Percentiles rank a stretch among this genome's conserved stretches.
These are phyloP conservation scores for Agelas oroides DNA, from an alignment of 37 sponge, comb jelly and placozoan genomes.

Conservation along the genomic window DNA sequence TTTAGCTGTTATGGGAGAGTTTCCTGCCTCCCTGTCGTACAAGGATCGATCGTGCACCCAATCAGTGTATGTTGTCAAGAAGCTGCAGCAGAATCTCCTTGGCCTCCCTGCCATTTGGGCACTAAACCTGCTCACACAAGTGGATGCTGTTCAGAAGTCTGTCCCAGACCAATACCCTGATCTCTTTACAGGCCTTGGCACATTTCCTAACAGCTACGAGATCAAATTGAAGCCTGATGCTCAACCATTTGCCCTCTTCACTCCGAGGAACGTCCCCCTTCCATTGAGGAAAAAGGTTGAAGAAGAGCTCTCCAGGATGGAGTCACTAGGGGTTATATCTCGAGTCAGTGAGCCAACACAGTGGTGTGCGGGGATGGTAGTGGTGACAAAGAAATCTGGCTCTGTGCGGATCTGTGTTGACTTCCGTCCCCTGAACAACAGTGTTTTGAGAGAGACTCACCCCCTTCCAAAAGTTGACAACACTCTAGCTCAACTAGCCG, in stretches of 20 bases:
- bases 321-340: conserved; percentile 23
- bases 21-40: conserved; percentile 14
- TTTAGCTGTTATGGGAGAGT: conserved; percentile 26
- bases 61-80: conserved; percentile 25
- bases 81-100: conserved; percentile 34
- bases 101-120: conserved; percentile 44
- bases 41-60: background rate
- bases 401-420: conserved; percentile 42
- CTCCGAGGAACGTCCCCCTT: conserved; percentile 29
- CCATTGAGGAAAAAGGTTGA: conserved; percentile 29
- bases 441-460: conserved; percentile 5
- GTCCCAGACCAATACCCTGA: conserved; percentile 19
- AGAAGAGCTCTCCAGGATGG: conserved; percentile 32
- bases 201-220: conserved; percentile 8
- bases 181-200: conserved; percentile 38
- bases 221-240: conserved; percentile 29
- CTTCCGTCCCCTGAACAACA: conserved; percentile 12
- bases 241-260: conserved; percentile 30
- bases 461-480: background rate
- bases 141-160: background rate
- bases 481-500: background rate
- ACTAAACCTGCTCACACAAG: conserved; percentile 24
- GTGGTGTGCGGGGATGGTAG: conserved; percentile 50
- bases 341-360: conserved; percentile 36
- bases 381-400: conserved; percentile 32